A percentile compares a stretch with the other conserved stretches of the same genome.
Conservation (phyloP, 2,113 vertebrate genomes). For the Capra hircus region DNA sequence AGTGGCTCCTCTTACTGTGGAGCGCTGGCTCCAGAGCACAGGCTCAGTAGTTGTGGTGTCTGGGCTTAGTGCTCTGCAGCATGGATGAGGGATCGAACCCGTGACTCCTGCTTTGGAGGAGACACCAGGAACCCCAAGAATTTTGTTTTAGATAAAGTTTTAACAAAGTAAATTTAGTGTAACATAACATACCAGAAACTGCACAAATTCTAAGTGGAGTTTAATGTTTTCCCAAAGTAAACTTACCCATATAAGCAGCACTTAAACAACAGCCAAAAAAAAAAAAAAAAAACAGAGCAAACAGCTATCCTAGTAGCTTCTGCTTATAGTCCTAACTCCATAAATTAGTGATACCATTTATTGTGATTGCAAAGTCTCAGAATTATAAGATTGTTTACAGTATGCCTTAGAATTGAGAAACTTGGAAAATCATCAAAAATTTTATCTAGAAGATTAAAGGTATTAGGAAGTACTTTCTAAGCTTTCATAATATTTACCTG, state of each 20-base stretch:
- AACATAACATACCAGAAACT: background rate
- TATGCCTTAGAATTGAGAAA: background rate
- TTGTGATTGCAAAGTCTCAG: background rate
- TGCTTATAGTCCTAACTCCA: background rate
- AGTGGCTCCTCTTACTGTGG: background rate
- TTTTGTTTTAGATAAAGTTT: background rate
- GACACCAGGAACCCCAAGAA: background rate
- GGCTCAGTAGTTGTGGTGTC: background rate
- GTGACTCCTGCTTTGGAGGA: background rate
- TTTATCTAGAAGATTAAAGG: background rate
- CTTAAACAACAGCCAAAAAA: background rate
- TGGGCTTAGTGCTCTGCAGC: background rate
- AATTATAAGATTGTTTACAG: background rate
- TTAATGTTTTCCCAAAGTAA: background rate
- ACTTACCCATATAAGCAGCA: background rate
- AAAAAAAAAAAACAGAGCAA: background rate
- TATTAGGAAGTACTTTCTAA: background rate
- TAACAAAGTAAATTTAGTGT: background rate
- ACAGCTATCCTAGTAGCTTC: background rate
- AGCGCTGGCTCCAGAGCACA: background rate
- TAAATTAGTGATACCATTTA: background rate
- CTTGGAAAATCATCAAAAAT: background rate
- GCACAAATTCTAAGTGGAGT: background rate
- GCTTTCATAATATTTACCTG: background rate
- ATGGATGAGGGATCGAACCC: background rate